A percentile compares a stretch with the other conserved stretches of the same genome.
Conservation (phyloP, 2,888 invertebrate genomes). For the Siphlonurus alternatus region DNA sequence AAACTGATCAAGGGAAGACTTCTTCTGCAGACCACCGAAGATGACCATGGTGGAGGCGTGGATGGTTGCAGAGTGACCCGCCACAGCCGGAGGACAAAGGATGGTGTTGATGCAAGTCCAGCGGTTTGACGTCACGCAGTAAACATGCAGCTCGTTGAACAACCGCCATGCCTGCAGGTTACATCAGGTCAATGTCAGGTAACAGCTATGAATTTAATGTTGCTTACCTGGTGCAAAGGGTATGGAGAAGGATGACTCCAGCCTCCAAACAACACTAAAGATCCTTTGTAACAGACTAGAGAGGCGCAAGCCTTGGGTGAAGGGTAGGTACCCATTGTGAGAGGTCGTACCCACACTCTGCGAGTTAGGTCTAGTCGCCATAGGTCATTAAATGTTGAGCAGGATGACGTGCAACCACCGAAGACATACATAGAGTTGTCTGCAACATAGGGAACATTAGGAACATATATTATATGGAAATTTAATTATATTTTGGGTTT, state of each 20-base stretch:
- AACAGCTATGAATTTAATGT: no score
- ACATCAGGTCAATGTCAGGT: slow-evolving; percentile 17
- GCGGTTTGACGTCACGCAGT: slow-evolving; percentile 59
- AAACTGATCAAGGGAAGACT: neutral
- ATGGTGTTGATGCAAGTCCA: slow-evolving; percentile 52
- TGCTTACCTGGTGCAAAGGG: slow-evolving; percentile 52
- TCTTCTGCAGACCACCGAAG: slow-evolving; percentile 43
- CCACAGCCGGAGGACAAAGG: slow-evolving; percentile 58
- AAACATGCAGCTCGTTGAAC: slow-evolving; percentile 84
- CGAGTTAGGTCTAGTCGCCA: slow-evolving; percentile 84
- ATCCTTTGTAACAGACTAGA: slow-evolving; percentile 72
- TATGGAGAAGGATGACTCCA: slow-evolving; percentile 85
- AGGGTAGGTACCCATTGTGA: slow-evolving; percentile 77
- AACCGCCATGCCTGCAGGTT: slow-evolving; percentile 63
- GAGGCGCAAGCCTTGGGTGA: slow-evolving; percentile 92
- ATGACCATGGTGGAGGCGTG: slow-evolving; percentile 67
- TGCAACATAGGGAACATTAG: no score
- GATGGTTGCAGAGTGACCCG: slow-evolving; percentile 85
- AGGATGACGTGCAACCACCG: slow-evolving; percentile 87
- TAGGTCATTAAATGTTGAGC: slow-evolving; percentile 91
- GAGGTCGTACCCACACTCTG: slow-evolving; percentile 66
- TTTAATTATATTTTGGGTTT: neutral
- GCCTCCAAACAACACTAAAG: slow-evolving; percentile 79
- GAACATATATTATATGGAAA: neutral
- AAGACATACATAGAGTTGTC: slow-evolving; percentile 83